Base-by-base conservation (phyloP, 2,113 vertebrate species). In the Nymphicus hollandicus region DNA sequence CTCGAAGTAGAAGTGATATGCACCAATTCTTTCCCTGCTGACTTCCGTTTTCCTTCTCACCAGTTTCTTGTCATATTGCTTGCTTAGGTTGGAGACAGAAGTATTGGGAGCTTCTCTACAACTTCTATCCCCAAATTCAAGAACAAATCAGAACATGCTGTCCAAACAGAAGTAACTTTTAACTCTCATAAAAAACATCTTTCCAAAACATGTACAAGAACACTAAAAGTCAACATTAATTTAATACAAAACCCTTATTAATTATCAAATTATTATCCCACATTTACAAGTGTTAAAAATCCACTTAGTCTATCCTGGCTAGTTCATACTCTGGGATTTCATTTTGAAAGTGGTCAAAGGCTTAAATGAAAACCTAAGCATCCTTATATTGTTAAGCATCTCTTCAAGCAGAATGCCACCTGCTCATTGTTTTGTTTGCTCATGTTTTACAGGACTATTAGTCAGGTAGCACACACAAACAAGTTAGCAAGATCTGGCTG, bases 221-320 rank as follows among this genome's bases (percentile, higher is more conserved):
- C 39, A 80, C 12, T 94, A 49, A 52, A 89, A 82, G 23, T 94
- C 46, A 93, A 74, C 37, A 64, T 91, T 82, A 71, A 92, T 81
- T 82, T 47, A 86, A 74, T 89, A 79, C 10, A 82, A 93, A 91
- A 5, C 56, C 56, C 56, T 22, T 11, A n/a, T 3, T 4, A 81
- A 33, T 56, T 92, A 82, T 79, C 9, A 58, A 58, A 58, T 35
- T 58, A 58, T 58, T 58, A 58, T 58, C 22, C 56, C 33, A 35
- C 33, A 94, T 90, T 94, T 97, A 96, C 35, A 97, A 95, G 93
- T 81, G 84, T 83, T 92, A 92, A 96, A 87, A 87, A 93, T 74
- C 76, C 52, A 78, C 65, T 93, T 92, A 61, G 33, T 65, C 71
- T 70, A 44, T 43, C 64, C 74, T 81, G 82, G 73, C 61, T 92